These are phyloP conservation scores for Agrilus planipennis DNA, from an alignment of 1,140 invertebrate species.

Conservation along the genomic window DNA sequence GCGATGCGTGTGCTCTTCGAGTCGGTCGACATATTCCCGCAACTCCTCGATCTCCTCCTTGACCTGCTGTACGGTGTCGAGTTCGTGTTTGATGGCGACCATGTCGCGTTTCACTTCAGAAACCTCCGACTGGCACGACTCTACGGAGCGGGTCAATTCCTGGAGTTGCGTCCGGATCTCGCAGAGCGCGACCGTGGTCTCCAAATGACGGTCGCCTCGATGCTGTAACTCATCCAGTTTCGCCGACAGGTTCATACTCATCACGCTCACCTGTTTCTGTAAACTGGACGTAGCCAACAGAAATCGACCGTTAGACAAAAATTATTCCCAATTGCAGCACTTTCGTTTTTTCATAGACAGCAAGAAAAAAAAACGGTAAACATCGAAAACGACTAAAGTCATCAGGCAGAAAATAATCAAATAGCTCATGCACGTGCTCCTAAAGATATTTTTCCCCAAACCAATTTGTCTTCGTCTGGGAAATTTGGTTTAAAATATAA, in stretches of 20 bases:
- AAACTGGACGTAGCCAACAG: slow-evolving; percentile 58
- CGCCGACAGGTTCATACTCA: slow-evolving; percentile 86
- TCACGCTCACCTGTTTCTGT: slow-evolving; percentile 90
- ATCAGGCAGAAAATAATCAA: too few species aligned
- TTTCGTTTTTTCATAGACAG: too few species aligned
- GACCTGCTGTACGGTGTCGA: slow-evolving; percentile 84
- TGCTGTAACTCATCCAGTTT: slow-evolving; percentile 81
- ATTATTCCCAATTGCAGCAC: too few species aligned
- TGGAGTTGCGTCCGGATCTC: slow-evolving; percentile 83
- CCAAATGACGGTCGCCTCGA: slow-evolving; percentile 71
- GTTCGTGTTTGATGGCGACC: slow-evolving; percentile 85
- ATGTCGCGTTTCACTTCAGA: slow-evolving; percentile 85
- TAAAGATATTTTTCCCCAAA: too few species aligned
- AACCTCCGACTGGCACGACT: slow-evolving; percentile 86
- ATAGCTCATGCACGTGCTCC: too few species aligned
- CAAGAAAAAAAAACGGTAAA: too few species aligned
- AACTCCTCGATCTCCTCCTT: slow-evolving; percentile 89
- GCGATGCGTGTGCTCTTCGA: slow-evolving; percentile 78
- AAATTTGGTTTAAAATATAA: too few species aligned
- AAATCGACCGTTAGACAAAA: too few species aligned
- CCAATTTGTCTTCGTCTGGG: too few species aligned
- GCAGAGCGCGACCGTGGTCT: slow-evolving; percentile 79
- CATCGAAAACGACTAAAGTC: too few species aligned
- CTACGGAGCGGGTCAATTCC: slow-evolving; percentile 83
- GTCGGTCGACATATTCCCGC: slow-evolving; percentile 76